Evolutionary conservation across 2,888 invertebrate species (phyloP).

Genomic region (Thecocarcelia acutangulata): DNA sequence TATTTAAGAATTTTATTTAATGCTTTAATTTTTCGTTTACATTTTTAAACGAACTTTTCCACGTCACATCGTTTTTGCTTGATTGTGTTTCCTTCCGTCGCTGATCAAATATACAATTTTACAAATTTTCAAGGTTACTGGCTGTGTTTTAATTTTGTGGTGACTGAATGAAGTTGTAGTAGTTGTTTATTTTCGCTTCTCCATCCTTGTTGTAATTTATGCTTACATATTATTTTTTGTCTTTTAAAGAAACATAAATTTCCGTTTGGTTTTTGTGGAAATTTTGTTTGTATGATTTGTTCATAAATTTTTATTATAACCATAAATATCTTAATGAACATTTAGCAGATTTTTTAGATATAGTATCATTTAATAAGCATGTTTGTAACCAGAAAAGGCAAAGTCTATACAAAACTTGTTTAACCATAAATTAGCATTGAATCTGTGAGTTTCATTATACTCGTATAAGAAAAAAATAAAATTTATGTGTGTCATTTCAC

Average conservation of each 20-base stretch:
- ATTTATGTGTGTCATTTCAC: too few species aligned
- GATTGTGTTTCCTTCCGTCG: conserved; percentile 9
- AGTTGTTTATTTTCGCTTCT: background rate
- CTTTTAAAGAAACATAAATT: conserved; percentile 43
- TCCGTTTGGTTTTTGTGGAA: conserved; percentile 10
- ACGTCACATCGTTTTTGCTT: too few species aligned
- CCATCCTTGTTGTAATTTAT: conserved; percentile 25
- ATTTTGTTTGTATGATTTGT: background rate
- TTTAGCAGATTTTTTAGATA: background rate
- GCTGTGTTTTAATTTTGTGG: background rate
- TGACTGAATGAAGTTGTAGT: background rate
- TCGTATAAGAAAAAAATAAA: too few species aligned
- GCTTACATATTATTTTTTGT: conserved; percentile 6
- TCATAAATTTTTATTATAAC: conserved; percentile 38
- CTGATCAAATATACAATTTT: conserved; percentile 44
- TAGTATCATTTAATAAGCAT: too few species aligned
- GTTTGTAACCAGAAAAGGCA: too few species aligned
- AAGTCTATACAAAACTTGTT: too few species aligned
- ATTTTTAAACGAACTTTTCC: too few species aligned
- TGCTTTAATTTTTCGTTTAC: too few species aligned
- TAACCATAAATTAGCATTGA: too few species aligned
- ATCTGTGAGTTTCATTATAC: too few species aligned
- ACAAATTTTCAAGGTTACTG: conserved; percentile 45
- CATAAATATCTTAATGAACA: conserved; percentile 23
- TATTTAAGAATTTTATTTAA: too few species aligned